phyloP scores from a whole-genome alignment of 2,797 vertebrate genomes.

The Sebastes oblongus region DNA sequence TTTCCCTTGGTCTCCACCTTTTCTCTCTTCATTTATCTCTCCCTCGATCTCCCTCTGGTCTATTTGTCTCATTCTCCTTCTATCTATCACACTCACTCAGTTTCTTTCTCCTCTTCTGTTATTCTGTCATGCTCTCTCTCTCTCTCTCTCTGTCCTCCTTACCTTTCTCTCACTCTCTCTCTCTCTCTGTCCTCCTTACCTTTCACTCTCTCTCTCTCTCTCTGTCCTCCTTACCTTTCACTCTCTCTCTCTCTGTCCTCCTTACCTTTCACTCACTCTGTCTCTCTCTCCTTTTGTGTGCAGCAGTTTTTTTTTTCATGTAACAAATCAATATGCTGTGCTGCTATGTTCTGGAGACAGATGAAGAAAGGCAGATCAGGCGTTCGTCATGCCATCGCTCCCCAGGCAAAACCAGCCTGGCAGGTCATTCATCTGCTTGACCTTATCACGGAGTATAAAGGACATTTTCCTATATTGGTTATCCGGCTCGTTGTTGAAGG shows the following conservation, averaged over 20 bases:
- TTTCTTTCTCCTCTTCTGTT: neutral
- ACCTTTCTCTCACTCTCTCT: neutral
- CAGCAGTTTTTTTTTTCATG: neutral
- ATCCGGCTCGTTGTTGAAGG: neutral
- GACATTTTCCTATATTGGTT: conserved; percentile 21
- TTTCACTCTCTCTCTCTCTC: neutral
- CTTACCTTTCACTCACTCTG: neutral
- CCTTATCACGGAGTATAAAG: conserved; percentile 45
- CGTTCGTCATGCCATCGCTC: conserved; percentile 30
- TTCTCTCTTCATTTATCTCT: neutral
- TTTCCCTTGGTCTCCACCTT: neutral
- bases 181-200: neutral
- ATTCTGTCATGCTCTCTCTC: neutral
- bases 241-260: neutral
- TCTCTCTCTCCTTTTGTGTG: neutral
- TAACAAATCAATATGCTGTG: conserved; percentile 26
- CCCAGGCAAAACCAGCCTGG: conserved; percentile 21
- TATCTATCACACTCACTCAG: neutral
- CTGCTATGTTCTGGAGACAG: conserved; percentile 6
- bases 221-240: neutral
- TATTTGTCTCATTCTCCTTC: neutral
- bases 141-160: too few relatives aligned
- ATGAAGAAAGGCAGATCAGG: conserved; percentile 34
- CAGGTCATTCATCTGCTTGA: conserved; percentile 56
- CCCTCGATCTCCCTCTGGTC: neutral